Base-by-base conservation (phyloP, 2,797 vertebrate genomes). In the Toxotes lorentzi region DNA sequence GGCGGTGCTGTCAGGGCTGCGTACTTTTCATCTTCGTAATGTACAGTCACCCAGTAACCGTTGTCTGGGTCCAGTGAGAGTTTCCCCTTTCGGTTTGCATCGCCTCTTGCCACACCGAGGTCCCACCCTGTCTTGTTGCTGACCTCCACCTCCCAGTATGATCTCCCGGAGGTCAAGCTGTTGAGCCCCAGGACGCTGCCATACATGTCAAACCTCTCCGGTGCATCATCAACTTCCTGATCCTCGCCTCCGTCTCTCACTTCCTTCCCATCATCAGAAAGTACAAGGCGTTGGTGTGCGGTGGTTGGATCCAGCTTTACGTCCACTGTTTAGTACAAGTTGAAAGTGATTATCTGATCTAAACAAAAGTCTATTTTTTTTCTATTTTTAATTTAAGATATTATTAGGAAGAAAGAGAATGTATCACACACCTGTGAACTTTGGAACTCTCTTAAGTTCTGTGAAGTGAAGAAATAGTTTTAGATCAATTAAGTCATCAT, bases 391-490 rank as follows among this genome's bases (percentile, higher is more conserved):
- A n/a, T n/a, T 1, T 40, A 57, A 3, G 8, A 23, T 38, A 17
- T 21, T 34, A 14, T 13, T 0, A 34, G 1, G 13, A 16, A n/a
- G 1, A 74, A 65, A 56, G 17, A 2, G 35, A 73, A 17, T 7
- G 1, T 7, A 13, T 21, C 3, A 75, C 70, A 0, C 35, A 94
- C 94, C 91, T 91, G 59, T 24, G 75, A 92, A 94, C 62, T 47
- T 90, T 47, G 57, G 51, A 48, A 93, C 35, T 77, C 93, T 92
- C 47, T 35, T 57, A 7, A 92, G 79, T 78, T 95, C 94, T 95
- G 81, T 27, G 16, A 77, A 1, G 6, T 6, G 11, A 79, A 70
- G 8, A 47, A 76, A 5, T 5, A 1, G 11, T 27, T 35, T 74
- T 27, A 64, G 12, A 70, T 72, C 0, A 61, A 4, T 32, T 1